Evolutionary conservation across 2,113 vertebrate genomes (phyloP), one percentile per base, ranked within the genome.

Genomic region (Tyto alba): DNA sequence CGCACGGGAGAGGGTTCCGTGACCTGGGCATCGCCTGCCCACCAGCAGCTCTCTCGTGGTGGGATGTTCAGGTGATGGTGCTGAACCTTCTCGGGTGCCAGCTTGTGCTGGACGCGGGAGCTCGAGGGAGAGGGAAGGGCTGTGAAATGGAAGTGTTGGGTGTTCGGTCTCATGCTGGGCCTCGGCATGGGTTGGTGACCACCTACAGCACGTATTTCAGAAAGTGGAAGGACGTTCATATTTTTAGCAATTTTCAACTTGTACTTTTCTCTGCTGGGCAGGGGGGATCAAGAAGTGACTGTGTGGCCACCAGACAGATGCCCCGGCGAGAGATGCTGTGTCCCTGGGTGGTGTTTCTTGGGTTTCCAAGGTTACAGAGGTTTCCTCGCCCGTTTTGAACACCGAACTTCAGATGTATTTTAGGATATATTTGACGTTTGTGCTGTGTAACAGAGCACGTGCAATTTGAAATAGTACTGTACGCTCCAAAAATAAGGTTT

Each of bases 361-460:
- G 16, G 10, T 74, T 60, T 47, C n/a, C 40, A 43, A 0, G 8
- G 5, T 47, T 10, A 10, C 0, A 40, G 48, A 62, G 30, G 15
- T 36, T 77, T 40, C 34, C 18, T 73, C 0, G 0, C 50, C 23
- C 43, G 23, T 48, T 38, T 13, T 1, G 0, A 53, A 30, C 9
- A 23, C 40, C 2, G 1, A 36, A 25, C 36, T 66, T 55, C 5
- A 43, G 50, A 4, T 30, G 21, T 26, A 25, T 25, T 50, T 36
- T 40, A 38, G 36, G 40, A 22, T 50, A 5, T 11, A 20, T n/a
- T 60, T 41, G 36, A 19, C 13, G 16, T 79, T 71, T 74, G 26
- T 23, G 47, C 47, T 45, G 2, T 19, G n/a, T 34, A 57, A 43
- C 32, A 45, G 30, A 38, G 85, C 16, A 69, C 53, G 25, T 32